Evolutionary conservation across 2,113 vertebrate species (phyloP), one percentile per base, ranked within the genome.

Genomic region (Sinocyclocheilus rhinocerous): DNA sequence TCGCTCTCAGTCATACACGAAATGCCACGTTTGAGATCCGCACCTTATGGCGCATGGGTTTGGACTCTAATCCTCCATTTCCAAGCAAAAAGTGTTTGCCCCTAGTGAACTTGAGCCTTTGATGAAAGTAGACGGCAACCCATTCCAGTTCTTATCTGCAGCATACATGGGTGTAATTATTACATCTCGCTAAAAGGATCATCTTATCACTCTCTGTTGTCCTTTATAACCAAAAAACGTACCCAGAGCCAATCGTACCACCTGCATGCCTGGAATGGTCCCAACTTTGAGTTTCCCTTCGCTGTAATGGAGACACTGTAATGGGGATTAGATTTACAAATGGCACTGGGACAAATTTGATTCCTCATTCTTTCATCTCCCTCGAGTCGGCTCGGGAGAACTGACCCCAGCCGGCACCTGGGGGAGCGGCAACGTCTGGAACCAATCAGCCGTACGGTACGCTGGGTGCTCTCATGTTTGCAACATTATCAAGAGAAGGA

Each of bases 311-410:
- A 15, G 81, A 70, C 9, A 45, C 70, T 42, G 61, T 52, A 84
- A 70, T 85, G 29, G 77, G 20, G 81, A 61, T 93, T 90, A 89
- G 85, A 89, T 88, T 92, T 88, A 90, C 36, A 52, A 81, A 89
- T 90, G 90, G 87, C 87, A 90, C 82, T 2, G 67, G 52, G 83
- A 93, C 88, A 93, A 92, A 91, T 69, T 75, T 87, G 84, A 90
- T 89, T 92, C 87, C 90, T 90, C 84, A 80, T 90, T 65, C 90
- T 93, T 93, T 92, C 89, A 93, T 91, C 91, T 87, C 81, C 81
- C 61, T 50, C 93, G 89, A 86, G 80, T 90, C 90, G 76, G 39
- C 73, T 65, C 80, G 55, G 89, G 90, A 89, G 89, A 86, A 79
- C 73, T 61, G 45, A 72, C 89, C 87, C 88, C 42, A 42, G 59